Evolutionary conservation across 2,797 vertebrate species (phyloP), one percentile per base, ranked within the genome.

Genomic region (Rhodeus uyekii): DNA sequence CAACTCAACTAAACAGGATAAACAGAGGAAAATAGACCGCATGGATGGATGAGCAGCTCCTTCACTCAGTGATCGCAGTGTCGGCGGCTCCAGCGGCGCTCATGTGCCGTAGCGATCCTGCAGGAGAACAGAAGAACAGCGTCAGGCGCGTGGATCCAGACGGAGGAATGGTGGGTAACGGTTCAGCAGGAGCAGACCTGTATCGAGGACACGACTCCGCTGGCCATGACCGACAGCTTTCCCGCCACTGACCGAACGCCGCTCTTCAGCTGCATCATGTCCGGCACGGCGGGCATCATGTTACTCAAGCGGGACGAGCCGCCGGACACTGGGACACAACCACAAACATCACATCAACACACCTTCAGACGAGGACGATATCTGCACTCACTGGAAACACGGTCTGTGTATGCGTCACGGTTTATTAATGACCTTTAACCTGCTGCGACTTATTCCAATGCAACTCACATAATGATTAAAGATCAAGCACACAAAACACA

Each of bases 141-240:
- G 29, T 19, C 2, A 44, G 27, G 1, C 5, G 2, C 16, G 1
- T 27, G 6, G 29, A 55, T 12, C 63, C 22, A 74, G 0, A n/a
- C 13, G 46, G 7, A 2, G 4, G 2, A 19, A 5, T 1, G 4
- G n/a, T n/a, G n/a, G n/a, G n/a, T n/a, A n/a, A n/a, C n/a, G 1
- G 22, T 63, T 1, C 2, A 29, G 8, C 5, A 50, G 38, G 29
- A 3, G 19, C 55, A 34, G 1, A 98, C 98, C 97, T 99, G 98
- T 88, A 99, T 97, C 12, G 97, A 93, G 44, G 91, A 96, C 90
- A 99, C 96, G 2, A 99, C 97, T 0, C 97, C 98, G 13, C 96
- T 99, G 83, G 98, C 98, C 90, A 99, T 96, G 68, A 97, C 96
- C 0, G 98, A 99, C 44, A 99, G 96, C 68, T 94, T 97, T 18